Evolutionary conservation across 2,797 vertebrate genomes (phyloP).

Genomic region (Platyrinchus mystaceus): DNA sequence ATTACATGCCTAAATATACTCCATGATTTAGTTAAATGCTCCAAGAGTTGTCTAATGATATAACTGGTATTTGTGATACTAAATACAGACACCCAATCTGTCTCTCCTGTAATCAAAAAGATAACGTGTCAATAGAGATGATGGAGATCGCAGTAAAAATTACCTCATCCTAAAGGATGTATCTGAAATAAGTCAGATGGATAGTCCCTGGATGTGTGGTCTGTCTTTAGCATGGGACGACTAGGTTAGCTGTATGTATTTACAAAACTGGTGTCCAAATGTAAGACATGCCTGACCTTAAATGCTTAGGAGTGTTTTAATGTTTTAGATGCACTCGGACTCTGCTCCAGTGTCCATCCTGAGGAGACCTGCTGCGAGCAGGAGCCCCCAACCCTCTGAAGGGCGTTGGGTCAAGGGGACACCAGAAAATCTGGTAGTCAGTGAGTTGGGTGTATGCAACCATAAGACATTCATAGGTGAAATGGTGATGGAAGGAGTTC

Average conservation of each 20-base stretch:
- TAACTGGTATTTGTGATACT: neutral
- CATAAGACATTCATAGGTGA: neutral
- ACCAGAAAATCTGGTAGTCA: neutral
- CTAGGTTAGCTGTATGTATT: rapidly evolving
- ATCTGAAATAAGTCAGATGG: neutral
- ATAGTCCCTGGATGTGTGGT: neutral
- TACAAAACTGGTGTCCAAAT: neutral
- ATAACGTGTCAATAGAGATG: neutral
- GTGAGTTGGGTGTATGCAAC: neutral
- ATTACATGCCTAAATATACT: neutral
- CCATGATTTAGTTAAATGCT: neutral
- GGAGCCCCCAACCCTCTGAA: neutral
- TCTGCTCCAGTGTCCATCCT: neutral
- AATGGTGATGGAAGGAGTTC: neutral
- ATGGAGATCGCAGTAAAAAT: neutral
- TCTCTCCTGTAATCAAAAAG: neutral
- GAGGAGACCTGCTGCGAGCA: neutral
- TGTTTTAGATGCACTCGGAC: neutral
- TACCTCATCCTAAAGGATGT: neutral
- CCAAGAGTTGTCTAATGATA: neutral
- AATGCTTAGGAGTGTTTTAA: neutral
- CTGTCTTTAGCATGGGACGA: neutral
- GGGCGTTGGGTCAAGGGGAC: neutral
- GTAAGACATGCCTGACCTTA: neutral
- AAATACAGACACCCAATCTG: neutral